phyloP scores from a whole-genome alignment of 2,113 vertebrate species.

The Actenoides hombroni region DNA sequence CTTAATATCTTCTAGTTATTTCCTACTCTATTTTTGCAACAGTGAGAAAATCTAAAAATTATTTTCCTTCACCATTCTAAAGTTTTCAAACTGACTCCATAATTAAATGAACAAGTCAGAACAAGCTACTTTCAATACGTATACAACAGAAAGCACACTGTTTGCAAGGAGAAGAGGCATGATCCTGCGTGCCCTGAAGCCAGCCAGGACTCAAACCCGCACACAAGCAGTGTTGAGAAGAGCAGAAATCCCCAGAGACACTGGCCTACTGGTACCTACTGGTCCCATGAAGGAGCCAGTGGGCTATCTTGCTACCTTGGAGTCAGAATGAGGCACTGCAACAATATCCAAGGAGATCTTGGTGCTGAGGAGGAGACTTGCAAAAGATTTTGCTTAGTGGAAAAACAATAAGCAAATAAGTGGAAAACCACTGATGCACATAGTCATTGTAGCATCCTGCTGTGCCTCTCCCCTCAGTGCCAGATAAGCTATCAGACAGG shows the following conservation, averaged over 20 bases:
- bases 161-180: background rate
- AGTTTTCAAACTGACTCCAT: background rate
- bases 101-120: conserved; percentile 10
- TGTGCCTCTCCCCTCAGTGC: background rate
- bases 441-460: background rate
- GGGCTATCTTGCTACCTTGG: background rate
- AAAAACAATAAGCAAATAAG: no score
- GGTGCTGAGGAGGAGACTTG: background rate
- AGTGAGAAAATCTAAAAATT: background rate
- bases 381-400: background rate
- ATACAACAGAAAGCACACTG: background rate
- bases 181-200: background rate
- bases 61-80: background rate
- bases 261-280: background rate
- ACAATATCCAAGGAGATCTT: background rate
- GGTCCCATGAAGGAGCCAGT: background rate
- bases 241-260: background rate
- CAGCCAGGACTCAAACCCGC: background rate
- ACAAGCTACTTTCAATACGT: background rate
- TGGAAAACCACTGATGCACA: background rate
- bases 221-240: background rate
- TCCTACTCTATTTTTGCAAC: background rate
- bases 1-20: background rate
- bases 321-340: background rate
- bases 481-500: background rate